Evolutionary conservation across 1,140 invertebrate species (phyloP).

Genomic region (Drosophila pallidifrons): DNA sequence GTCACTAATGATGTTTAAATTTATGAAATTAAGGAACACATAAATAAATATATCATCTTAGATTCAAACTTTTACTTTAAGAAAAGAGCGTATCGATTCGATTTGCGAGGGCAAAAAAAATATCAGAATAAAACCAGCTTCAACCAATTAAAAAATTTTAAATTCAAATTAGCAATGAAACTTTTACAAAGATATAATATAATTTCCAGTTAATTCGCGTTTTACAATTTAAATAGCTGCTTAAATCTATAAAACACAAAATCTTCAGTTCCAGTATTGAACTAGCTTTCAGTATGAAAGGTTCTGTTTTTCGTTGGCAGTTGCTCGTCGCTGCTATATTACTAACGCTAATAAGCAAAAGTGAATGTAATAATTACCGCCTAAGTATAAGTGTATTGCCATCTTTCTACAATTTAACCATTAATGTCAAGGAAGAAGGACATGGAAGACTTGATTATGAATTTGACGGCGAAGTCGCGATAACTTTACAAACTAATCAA

Average conservation of each 20-base stretch:
- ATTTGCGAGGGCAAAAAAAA: no score
- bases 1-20: no score
- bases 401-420: slow-evolving; percentile 87
- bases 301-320: slow-evolving; percentile 10
- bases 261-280: slow-evolving; percentile 42
- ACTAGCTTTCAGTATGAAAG: slow-evolving; percentile 45
- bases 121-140: no score
- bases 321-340: slow-evolving; percentile 20
- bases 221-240: slow-evolving; percentile 12
- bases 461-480: slow-evolving; percentile 87
- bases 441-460: slow-evolving; percentile 85
- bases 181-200: neutral
- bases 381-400: slow-evolving; percentile 84
- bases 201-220: neutral
- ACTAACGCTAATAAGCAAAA: slow-evolving; percentile 23
- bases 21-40: no score
- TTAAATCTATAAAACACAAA: neutral
- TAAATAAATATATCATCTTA: no score
- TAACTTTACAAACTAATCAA: slow-evolving; percentile 82
- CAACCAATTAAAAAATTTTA: neutral
- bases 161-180: neutral
- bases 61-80: no score
- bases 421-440: slow-evolving; percentile 85
- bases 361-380: slow-evolving; percentile 53
- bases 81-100: no score